Percentiles rank a stretch among this genome's conserved stretches.
Evolutionary conservation across 1,140 invertebrate genomes (phyloP).

Genomic region (Leptestheria dahalacensis): DNA sequence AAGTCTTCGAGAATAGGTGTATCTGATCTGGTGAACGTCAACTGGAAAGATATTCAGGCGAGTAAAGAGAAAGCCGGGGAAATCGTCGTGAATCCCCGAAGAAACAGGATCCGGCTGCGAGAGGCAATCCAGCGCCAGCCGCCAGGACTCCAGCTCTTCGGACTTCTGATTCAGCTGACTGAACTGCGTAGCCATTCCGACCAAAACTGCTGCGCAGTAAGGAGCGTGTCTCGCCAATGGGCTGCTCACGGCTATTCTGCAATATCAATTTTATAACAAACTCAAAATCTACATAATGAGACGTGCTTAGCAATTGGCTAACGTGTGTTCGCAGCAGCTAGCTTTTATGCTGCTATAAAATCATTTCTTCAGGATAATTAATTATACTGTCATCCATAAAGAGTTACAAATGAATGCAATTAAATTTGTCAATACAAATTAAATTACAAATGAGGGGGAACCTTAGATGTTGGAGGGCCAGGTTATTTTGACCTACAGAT

Average conservation of each 20-base stretch:
- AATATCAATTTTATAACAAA: too few species aligned
- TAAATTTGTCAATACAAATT: not conserved
- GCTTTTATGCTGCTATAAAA: too few species aligned
- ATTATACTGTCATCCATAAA: too few species aligned
- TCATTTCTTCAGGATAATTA: too few species aligned
- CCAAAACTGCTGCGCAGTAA: not conserved
- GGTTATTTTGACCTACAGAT: not conserved
- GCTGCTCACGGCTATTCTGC: not conserved
- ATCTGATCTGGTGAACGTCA: not conserved
- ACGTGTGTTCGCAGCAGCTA: too few species aligned
- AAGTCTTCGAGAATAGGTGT: not conserved
- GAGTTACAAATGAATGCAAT: not conserved
- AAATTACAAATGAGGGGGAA: too few species aligned
- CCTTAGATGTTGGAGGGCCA: not conserved
- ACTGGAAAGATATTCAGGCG: not conserved
- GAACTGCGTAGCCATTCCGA: not conserved
- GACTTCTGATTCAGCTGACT: not conserved
- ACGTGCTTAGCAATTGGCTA: too few species aligned
- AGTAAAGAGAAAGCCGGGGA: not conserved
- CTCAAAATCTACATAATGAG: too few species aligned
- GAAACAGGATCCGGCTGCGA: not conserved
- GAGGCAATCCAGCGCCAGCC: not conserved
- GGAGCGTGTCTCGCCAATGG: not conserved
- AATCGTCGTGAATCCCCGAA: not conserved
- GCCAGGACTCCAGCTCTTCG: not conserved